These are phyloP conservation scores for Myopa tessellatipennis DNA, from an alignment of 2,888 invertebrate species.

Conservation along the genomic window DNA sequence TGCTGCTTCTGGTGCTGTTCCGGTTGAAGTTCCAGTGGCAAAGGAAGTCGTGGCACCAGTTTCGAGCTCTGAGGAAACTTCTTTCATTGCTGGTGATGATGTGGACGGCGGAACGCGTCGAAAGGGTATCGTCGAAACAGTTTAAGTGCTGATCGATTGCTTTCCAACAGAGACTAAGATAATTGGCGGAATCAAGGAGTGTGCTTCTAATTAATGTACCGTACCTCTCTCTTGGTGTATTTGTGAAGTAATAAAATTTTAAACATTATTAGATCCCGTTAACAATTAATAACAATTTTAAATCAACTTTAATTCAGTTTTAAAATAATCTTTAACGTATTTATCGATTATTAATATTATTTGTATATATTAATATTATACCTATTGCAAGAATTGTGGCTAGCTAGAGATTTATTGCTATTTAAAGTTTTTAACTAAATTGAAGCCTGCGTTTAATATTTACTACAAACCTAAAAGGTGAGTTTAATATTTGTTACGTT, in stretches of 20 bases:
- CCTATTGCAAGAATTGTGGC: slow-evolving; percentile 2
- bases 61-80: slow-evolving; percentile 79
- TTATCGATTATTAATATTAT: neutral
- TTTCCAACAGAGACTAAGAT: no score
- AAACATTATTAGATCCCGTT: slow-evolving; percentile 10
- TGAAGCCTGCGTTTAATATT: neutral
- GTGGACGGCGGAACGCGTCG: slow-evolving; percentile 67
- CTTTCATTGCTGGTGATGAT: slow-evolving; percentile 74
- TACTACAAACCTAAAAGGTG: neutral
- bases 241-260: neutral
- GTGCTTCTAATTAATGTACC: no score
- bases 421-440: slow-evolving; percentile 7
- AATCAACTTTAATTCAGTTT: slow-evolving; percentile 14
- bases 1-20: slow-evolving; percentile 45
- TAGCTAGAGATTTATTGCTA: neutral
- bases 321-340: neutral
- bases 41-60: slow-evolving; percentile 54
- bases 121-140: slow-evolving; percentile 70
- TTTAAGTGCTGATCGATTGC: slow-evolving; percentile 58
- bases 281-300: slow-evolving; percentile 23
- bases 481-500: neutral
- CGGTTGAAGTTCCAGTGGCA: slow-evolving; percentile 56
- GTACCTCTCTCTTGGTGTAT: neutral
- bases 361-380: neutral
- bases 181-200: no score